phyloP scores from a whole-genome alignment of 2,797 vertebrate genomes.

The Galagoides demidoff region DNA sequence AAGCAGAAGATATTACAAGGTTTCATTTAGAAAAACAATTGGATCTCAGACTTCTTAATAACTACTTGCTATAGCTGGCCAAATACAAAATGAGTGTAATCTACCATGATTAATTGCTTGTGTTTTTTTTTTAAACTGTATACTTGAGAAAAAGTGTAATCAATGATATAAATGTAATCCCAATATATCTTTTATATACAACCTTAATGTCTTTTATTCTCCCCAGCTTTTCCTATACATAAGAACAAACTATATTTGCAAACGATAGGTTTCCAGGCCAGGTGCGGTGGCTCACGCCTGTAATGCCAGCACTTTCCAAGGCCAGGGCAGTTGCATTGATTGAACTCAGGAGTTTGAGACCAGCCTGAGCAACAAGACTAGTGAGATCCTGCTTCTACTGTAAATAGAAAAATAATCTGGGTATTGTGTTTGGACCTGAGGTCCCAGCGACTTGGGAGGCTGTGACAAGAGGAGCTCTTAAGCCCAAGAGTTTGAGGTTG shows the following conservation, averaged over 20 bases:
- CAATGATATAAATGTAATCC: constrained; percentile 77
- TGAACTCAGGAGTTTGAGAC: too few relatives aligned
- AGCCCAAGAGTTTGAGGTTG: too few relatives aligned
- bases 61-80: constrained; percentile 70
- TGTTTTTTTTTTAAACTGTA: constrained; percentile 61
- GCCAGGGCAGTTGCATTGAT: too few relatives aligned
- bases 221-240: constrained; percentile 31
- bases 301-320: too few relatives aligned
- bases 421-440: too few relatives aligned
- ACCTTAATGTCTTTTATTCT: constrained; percentile 63
- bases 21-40: constrained; percentile 75
- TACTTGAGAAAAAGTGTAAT: constrained; percentile 79
- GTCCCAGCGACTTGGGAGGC: too few relatives aligned
- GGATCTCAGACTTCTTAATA: constrained; percentile 77
- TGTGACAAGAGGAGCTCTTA: too few relatives aligned
- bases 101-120: constrained; percentile 79
- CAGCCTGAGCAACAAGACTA: too few relatives aligned
- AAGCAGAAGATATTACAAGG: constrained; percentile 68
- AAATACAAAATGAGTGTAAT: constrained; percentile 80
- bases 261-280: constrained; percentile 5
- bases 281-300: too few relatives aligned
- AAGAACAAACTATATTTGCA: constrained; percentile 31
- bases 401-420: too few relatives aligned
- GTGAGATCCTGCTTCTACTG: too few relatives aligned
- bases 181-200: constrained; percentile 74